phyloP scores from a whole-genome alignment of 1,140 invertebrate genomes.

The Eubasilissa regina region DNA sequence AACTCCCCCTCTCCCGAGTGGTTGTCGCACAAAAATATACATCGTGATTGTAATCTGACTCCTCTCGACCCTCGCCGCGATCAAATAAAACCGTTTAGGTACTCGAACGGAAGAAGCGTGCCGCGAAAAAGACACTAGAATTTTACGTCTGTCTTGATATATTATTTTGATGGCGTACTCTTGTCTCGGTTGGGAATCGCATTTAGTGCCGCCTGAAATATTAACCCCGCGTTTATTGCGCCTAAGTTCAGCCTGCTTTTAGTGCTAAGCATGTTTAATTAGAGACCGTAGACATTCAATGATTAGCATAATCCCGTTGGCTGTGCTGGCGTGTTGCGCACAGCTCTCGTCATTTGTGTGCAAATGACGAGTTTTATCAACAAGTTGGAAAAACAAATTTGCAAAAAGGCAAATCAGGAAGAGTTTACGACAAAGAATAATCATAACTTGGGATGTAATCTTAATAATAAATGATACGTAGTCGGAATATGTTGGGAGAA shows the following conservation, averaged over 20 bases:
- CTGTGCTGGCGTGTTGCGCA: not conserved
- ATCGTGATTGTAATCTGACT: conserved; percentile 23
- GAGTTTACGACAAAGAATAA: no score
- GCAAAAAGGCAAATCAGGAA: not conserved
- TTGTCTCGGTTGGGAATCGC: not conserved
- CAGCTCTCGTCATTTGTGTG: not conserved
- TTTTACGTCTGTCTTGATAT: conserved; percentile 1
- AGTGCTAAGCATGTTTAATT: conserved; percentile 36
- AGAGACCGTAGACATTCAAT: conserved; percentile 18
- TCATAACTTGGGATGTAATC: no score
- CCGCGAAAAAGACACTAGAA: not conserved
- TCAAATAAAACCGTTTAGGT: conserved; percentile 40
- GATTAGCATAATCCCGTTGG: conserved; percentile 15
- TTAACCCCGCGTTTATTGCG: conserved; percentile 9
- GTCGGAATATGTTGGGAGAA: no score
- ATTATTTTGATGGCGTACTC: not conserved
- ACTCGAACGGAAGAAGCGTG: not conserved
- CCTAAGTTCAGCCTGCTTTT: conserved; percentile 22
- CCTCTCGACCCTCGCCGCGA: not conserved
- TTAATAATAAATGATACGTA: no score
- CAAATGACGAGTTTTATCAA: not conserved
- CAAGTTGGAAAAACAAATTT: not conserved
- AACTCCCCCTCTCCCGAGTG: conserved; percentile 34
- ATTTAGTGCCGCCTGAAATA: not conserved
- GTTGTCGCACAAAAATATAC: conserved; percentile 36